Conservation (phyloP, 2,113 vertebrate species). For the Eleginops maclovinus region DNA sequence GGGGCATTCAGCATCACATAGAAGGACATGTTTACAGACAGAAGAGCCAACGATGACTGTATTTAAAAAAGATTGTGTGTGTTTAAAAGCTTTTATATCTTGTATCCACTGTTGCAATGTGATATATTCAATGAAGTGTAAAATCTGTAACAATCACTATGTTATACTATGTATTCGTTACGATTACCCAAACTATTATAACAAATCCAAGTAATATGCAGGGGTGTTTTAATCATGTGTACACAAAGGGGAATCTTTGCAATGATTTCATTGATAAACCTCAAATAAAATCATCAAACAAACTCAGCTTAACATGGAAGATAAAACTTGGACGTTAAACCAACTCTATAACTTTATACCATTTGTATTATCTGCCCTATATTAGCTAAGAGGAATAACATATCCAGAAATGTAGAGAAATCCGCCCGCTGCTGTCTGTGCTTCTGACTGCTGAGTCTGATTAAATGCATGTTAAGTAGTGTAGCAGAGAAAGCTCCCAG, state of each 20-base stretch:
- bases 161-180: neutral
- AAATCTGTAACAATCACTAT: too few species aligned
- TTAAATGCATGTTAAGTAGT: constrained; percentile 47
- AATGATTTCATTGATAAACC: neutral
- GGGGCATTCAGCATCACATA: neutral
- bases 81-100: neutral
- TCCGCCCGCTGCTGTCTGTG: neutral
- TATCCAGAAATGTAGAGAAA: neutral
- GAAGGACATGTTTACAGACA: constrained; percentile 13
- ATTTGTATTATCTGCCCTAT: too few species aligned
- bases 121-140: neutral
- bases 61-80: neutral
- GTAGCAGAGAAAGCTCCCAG: constrained; percentile 67
- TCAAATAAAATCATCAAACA: constrained; percentile 1
- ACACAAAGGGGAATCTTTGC: neutral
- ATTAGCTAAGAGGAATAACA: neutral
- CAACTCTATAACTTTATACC: neutral
- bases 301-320: neutral
- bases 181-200: too few species aligned
- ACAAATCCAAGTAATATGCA: too few species aligned
- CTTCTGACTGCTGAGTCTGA: constrained; percentile 30
- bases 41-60: neutral
- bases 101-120: neutral
- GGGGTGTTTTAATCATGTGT: neutral
- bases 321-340: neutral